Evolutionary conservation across 2,113 vertebrate species (phyloP).

Genomic region (Brienomyrus brachyistius): DNA sequence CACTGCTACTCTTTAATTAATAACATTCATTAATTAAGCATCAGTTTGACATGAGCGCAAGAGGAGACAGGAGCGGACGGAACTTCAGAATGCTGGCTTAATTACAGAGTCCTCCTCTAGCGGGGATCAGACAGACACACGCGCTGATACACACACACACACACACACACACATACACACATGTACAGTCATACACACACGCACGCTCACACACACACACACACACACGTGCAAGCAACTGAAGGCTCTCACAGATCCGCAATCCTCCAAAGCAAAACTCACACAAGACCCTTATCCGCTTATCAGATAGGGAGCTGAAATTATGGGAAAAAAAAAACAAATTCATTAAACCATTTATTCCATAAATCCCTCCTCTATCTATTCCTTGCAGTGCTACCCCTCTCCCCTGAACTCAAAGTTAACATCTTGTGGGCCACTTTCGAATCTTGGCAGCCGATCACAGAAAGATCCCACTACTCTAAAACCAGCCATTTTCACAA

Average conservation of each 20-base stretch:
- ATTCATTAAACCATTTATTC: neutral
- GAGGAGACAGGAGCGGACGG: constrained; percentile 38
- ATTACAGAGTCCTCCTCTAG: constrained; percentile 56
- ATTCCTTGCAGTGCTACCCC: neutral
- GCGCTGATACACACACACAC: constrained; percentile 39
- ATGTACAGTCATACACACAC: too few species aligned
- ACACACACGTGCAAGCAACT: neutral
- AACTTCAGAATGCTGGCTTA: constrained; percentile 56
- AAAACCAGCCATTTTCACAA: constrained; percentile 49
- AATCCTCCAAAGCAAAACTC: constrained; percentile 26
- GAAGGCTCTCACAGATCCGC: constrained; percentile 29
- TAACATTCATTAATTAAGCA: constrained; percentile 66
- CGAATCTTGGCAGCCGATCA: constrained; percentile 53
- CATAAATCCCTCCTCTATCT: neutral
- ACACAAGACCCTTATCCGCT: neutral
- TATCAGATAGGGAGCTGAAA: neutral
- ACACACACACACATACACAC: constrained; percentile 36
- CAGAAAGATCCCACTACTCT: constrained; percentile 43
- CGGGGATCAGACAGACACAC: constrained; percentile 23
- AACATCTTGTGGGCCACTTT: constrained; percentile 30
- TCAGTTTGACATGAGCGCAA: constrained; percentile 56
- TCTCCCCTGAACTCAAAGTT: neutral
- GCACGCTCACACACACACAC: neutral
- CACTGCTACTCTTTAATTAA: constrained; percentile 58
- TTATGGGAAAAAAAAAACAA: neutral